phyloP scores from a whole-genome alignment of 2,113 vertebrate genomes.

The Calyptommatus sinebrachiatus region DNA sequence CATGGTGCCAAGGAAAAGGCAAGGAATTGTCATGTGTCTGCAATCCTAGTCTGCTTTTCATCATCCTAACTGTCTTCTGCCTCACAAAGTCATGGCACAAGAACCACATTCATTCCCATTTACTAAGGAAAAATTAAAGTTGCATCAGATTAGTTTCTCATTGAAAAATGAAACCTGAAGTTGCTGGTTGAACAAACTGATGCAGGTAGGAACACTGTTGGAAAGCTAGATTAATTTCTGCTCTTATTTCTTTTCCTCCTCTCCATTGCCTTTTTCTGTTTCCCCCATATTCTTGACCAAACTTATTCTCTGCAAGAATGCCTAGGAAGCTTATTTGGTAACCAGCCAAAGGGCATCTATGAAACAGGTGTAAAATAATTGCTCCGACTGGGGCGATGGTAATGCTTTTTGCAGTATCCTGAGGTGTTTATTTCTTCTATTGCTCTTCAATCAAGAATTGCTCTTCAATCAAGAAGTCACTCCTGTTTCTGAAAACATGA shows the following conservation, averaged over 20 bases:
- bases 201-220: background rate
- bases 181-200: background rate
- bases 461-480: slow-evolving; percentile 2
- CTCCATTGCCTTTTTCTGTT: background rate
- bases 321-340: background rate
- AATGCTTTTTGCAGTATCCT: background rate
- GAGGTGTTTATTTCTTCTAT: background rate
- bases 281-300: background rate
- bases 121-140: background rate
- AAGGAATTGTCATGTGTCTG: too few relatives aligned
- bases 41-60: background rate
- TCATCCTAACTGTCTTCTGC: background rate
- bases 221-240: background rate
- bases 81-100: background rate
- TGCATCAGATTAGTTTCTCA: background rate
- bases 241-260: background rate
- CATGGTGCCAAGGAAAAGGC: too few relatives aligned
- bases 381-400: slow-evolving; percentile 5
- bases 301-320: background rate
- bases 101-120: background rate
- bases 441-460: background rate
- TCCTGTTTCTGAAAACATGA: background rate
- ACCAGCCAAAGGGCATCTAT: background rate
- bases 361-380: slow-evolving; percentile 11
- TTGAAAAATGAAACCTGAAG: background rate